Conservation (phyloP, 1,140 invertebrate genomes). For the Bombyx mandarina region DNA sequence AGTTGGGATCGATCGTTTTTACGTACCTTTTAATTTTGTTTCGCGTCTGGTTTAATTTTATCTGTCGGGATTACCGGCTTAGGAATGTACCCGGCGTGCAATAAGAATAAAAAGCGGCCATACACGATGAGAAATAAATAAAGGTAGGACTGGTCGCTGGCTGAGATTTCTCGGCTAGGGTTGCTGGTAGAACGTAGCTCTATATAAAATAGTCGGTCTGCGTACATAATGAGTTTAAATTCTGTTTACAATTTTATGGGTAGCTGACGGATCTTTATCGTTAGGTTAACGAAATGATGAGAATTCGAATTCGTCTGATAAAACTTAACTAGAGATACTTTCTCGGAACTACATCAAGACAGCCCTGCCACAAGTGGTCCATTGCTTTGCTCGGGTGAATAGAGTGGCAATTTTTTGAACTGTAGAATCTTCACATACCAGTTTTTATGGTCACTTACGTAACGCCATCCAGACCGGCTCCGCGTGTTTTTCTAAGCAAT, state of each 20-base stretch:
- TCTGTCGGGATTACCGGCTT: slow-evolving; percentile 67
- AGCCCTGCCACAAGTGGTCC: slow-evolving; percentile 14
- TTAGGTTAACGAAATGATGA: no score
- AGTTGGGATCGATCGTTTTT: slow-evolving; percentile 63
- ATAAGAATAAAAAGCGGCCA: slow-evolving; percentile 58
- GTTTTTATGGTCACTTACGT: slow-evolving; percentile 31
- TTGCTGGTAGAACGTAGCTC: slow-evolving; percentile 10
- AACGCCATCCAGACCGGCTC: slow-evolving; percentile 10
- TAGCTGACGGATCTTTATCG: no score
- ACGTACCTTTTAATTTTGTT: slow-evolving; percentile 70
- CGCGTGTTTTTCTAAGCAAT: slow-evolving; percentile 11
- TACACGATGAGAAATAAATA: slow-evolving; percentile 67
- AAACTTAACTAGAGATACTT: no score
- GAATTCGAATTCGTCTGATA: no score
- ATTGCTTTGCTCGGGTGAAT: slow-evolving; percentile 49
- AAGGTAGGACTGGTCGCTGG: slow-evolving; percentile 53
- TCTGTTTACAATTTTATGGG: no score
- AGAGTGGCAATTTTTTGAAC: slow-evolving; percentile 48
- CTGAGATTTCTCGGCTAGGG: slow-evolving; percentile 52
- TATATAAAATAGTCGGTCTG: slow-evolving; percentile 17
- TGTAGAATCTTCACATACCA: slow-evolving; percentile 30
- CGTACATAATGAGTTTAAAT: background rate
- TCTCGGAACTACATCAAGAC: background rate
- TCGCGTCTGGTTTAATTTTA: slow-evolving; percentile 71
- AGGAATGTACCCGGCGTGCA: slow-evolving; percentile 64